Evolutionary conservation across 64 coral and sea anemone genomes (phyloP).

Genomic region (Pocillopora verrucosa): DNA sequence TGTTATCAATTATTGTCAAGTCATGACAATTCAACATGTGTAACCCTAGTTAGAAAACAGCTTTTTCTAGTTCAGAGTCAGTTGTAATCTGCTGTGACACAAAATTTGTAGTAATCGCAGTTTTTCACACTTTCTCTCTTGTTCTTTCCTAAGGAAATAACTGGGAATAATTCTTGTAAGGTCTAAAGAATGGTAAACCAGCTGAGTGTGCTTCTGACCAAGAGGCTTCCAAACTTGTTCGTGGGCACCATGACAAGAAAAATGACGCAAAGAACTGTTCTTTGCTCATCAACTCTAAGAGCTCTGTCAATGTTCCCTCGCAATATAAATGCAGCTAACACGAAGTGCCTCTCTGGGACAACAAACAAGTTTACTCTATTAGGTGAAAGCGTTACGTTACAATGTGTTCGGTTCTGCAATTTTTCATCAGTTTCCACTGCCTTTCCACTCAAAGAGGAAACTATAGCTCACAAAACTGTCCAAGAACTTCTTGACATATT

Average conservation of each 20-base stretch:
- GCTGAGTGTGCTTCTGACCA: conserved; percentile 17
- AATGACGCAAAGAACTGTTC: background rate
- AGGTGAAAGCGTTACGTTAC: background rate
- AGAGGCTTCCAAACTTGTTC: background rate
- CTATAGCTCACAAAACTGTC: background rate
- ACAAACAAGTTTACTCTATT: background rate
- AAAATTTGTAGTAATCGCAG: too few species aligned
- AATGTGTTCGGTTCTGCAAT: background rate
- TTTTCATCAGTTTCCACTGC: background rate
- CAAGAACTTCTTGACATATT: background rate
- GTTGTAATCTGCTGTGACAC: too few species aligned
- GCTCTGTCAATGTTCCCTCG: background rate
- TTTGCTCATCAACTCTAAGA: background rate
- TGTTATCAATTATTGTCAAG: too few species aligned
- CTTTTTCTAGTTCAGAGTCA: too few species aligned
- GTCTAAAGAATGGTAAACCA: background rate
- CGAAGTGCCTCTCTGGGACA: background rate
- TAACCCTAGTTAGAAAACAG: too few species aligned
- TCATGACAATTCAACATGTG: too few species aligned
- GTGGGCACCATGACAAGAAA: background rate
- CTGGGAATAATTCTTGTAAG: background rate
- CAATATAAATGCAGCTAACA: background rate
- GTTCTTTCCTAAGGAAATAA: too few species aligned
- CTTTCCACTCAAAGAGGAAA: background rate
- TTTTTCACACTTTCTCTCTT: too few species aligned